These are phyloP conservation scores for Remorina albescens DNA, from an alignment of 2,797 vertebrate genomes.

Conservation along the genomic window DNA sequence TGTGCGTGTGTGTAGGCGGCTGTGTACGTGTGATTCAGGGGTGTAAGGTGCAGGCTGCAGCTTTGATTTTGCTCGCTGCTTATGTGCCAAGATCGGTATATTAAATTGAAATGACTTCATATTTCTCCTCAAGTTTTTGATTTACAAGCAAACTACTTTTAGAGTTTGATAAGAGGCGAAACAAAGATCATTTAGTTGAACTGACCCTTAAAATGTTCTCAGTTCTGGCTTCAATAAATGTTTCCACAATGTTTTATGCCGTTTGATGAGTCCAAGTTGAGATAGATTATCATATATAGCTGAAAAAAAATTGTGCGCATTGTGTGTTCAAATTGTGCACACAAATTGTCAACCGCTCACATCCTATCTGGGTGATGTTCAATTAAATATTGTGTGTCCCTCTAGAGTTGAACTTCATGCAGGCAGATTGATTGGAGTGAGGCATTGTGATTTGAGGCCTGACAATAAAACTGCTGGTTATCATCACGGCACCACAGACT, in stretches of 20 bases:
- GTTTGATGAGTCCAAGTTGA: not conserved
- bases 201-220: not conserved
- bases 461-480: conserved; percentile 56
- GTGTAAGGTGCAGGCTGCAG: no score
- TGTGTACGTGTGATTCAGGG: conserved; percentile 19
- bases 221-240: not conserved
- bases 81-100: not conserved
- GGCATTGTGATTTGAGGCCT: conserved; percentile 41
- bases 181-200: not conserved
- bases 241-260: not conserved
- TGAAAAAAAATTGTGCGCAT: no score
- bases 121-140: no score
- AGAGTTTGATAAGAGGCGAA: no score
- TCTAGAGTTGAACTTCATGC: conserved; percentile 15
- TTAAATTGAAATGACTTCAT: not conserved
- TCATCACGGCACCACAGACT: conserved; percentile 44
- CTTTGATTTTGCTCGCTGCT: not conserved
- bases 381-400: conserved; percentile 2
- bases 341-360: not conserved
- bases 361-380: conserved; percentile 1
- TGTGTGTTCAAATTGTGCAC: no score
- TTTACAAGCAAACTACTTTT: no score
- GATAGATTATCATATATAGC: not conserved
- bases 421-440: conserved; percentile 22
- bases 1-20: conserved; percentile 10